Evolutionary conservation across 2,888 invertebrate genomes (phyloP), one percentile per base, ranked within the genome.

Genomic region (Campoletis raptor): DNA sequence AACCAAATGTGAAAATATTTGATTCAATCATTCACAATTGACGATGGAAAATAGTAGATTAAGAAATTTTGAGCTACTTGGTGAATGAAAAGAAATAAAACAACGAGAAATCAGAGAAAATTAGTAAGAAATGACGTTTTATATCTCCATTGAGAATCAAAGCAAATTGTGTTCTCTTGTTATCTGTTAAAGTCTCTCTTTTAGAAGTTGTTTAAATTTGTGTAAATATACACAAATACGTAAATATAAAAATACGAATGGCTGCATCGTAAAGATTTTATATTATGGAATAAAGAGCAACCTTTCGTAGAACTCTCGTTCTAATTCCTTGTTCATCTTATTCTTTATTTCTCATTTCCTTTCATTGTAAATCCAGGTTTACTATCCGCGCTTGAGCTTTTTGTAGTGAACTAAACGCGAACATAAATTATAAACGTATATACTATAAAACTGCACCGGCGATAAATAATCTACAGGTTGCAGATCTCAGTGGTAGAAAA

Each of bases 391-490:
- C 37, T 40, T 40, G 21, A 21, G 21, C 24, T 21, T 42, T 42
- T 76, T 36, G 64, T 45, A 37, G 61, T 30, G 54, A 52, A 79
- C 54, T 69, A 42, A 69, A 69, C 40, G 15, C 36, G 52, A 10
- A 42, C 18, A 57, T 69, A 42, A 69, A 69, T 54, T 52, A n/a
- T 69, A 66, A 52, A 36, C 52, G 24, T 69, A 30, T 30, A 24
- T 52, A 67, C 45, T 9, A 42, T 40, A 37, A 78, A 10, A 66
- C 74, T 67, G 80, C 57, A 18, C 30, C 21, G 67, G 67, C 45
- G 73, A 84, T 81, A 81, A 86, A 84, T 84, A 86, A 89, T 91
- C 91, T 88, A 91, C 91, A 91, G 91, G 91, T 91, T 91, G 91
- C 91, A 88, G 88, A 89, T 91, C 88, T 81, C 83, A 66, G 66